phyloP scores from a whole-genome alignment of 2,113 vertebrate genomes.

The Alethe castanea region DNA sequence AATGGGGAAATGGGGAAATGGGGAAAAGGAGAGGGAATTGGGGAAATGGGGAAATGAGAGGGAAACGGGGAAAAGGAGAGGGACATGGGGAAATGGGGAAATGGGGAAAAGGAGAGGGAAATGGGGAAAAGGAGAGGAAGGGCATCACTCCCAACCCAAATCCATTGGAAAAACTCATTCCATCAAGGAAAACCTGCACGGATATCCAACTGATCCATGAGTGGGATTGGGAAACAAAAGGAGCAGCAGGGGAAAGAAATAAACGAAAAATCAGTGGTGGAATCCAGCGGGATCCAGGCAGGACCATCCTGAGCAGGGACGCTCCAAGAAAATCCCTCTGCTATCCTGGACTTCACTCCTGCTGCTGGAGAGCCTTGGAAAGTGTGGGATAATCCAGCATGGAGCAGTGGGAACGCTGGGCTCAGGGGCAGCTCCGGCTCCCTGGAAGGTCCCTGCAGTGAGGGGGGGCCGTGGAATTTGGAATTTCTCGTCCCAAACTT shows the following conservation, averaged over 20 bases:
- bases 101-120: too few relatives aligned
- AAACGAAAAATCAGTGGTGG: background rate
- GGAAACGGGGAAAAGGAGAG: too few relatives aligned
- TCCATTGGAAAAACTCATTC: background rate
- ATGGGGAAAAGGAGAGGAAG: too few relatives aligned
- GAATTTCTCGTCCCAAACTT: background rate
- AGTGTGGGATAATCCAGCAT: background rate
- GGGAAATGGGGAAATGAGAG: too few relatives aligned
- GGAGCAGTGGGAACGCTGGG: background rate
- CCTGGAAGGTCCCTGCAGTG: background rate
- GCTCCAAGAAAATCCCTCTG: background rate
- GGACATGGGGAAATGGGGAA: too few relatives aligned
- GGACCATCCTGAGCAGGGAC: too few relatives aligned
- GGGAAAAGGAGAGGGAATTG: too few relatives aligned
- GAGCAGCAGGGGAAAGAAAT: background rate
- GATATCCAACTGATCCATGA: background rate
- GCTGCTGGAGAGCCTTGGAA: background rate
- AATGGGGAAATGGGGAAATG: too few relatives aligned
- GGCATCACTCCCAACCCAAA: background rate
- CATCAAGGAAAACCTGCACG: background rate
- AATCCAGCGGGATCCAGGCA: background rate
- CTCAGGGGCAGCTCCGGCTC: background rate
- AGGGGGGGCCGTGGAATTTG: rapidly evolving
- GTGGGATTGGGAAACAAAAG: background rate
- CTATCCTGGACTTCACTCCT: background rate